Base-by-base conservation (phyloP, 1,140 invertebrate species). In the Epicauta chinensis region DNA sequence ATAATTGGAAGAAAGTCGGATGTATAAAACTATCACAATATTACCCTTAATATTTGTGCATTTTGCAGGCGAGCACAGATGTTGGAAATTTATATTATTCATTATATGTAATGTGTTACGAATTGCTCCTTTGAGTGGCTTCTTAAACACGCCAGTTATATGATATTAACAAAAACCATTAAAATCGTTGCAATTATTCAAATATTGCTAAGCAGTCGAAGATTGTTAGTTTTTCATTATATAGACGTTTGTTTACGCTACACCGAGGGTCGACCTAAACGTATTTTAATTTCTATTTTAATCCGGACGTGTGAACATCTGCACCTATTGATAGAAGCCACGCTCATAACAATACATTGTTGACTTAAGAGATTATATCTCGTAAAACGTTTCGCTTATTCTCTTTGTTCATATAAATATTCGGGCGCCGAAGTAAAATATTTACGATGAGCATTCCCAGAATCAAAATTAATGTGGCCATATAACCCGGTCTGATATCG, bases 51-150 rank as follows among this genome's bases (percentile, higher is more conserved):
- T 58, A 56, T 49, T 55, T 62, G 51, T 56, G 60, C 60, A 58
- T 62, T 57, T 62, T 56, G 53, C 60, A 62, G 60, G 53, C 55
- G 55, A 52, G 43, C 58, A 56, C 61, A 62, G 61, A 62, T 62
- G 61, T 60, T 58, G 56, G 48, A 60, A 58, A 60, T 56, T 44
- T 62, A 60, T 57, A 62, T 62, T 60, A 62, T 62, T 62, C 60
- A 62, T 60, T 60, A 59, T 51, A 35, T 46, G n/a, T n/a, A n/a
- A n/a, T n/a, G n/a, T n/a, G n/a, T 23, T 23, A 23, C 23, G 23
- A 23, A 23, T 23, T 23, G 7, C 7, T n/a, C n/a, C n/a, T n/a
- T n/a, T n/a, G n/a, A n/a, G n/a, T n/a, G n/a, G n/a, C n/a, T n/a
- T n/a, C n/a, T n/a, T n/a, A n/a, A n/a, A n/a, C n/a, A n/a, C n/a